Evolutionary conservation across 2,797 vertebrate genomes (phyloP), one percentile per base, ranked within the genome.

Genomic region (Malurus leucopterus): DNA sequence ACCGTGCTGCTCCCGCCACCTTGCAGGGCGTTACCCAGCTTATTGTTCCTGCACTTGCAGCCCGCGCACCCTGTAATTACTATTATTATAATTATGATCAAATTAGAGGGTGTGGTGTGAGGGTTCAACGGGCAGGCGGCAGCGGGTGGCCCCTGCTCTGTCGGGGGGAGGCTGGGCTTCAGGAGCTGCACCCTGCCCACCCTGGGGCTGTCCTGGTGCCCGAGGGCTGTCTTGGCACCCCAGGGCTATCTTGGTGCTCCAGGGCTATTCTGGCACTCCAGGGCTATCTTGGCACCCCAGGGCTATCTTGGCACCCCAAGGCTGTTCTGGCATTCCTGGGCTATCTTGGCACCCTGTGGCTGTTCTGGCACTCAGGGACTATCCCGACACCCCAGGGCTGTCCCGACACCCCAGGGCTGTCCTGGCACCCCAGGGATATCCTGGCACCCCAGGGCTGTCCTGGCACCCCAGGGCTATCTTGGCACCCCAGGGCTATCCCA

Each of bases 1-100:
- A 0, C 13, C 0, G 0, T 0, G 6, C 40, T 62, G 55, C 68
- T 79, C 46, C 73, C 1, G 21, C 58, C 47, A 11, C 83, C 3
- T 1, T 24, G 0, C 74, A 41, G 86, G 92, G 88, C 7, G 8
- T 57, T 57, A 32, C 61, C 81, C 89, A 11, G 61, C 17, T 81
- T 74, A 68, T 86, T 67, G 79, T 83, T 61, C 53, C 92, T 64
- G 88, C 78, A 8, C 86, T 90, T 74, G 21, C 41, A 65, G 70
- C 91, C 64, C 2, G 7, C 8, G 4, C 40, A 8, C 0, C 15
- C 65, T 6, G 2, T 78, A 76, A 92, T 94, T 65, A 90, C 61
- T 65, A 43, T 90, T 88, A 88, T 81, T 71, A 88, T 12, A n/a
- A 61, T 79, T 65, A 84, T 43, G 43, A 72, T 62, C 64, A 86